Conservation (phyloP, 2,113 vertebrate species). For the Caranx melampygus region DNA sequence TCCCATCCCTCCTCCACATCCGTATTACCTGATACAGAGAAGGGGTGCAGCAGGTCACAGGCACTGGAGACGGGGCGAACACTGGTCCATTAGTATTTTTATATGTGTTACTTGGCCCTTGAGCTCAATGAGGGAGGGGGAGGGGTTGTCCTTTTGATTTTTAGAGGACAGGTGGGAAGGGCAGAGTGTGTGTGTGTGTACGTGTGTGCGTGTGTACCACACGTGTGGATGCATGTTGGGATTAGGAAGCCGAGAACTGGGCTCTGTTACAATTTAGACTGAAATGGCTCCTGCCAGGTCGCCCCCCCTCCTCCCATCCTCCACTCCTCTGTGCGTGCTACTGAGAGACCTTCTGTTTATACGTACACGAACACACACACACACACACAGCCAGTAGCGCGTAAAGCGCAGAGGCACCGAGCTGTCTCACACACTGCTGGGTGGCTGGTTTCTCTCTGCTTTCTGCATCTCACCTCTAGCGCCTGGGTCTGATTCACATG, state of each 20-base stretch:
- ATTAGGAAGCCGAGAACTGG: conserved; percentile 60
- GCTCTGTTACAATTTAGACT: conserved; percentile 63
- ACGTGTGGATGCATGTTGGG: conserved; percentile 44
- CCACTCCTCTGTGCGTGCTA: conserved; percentile 39
- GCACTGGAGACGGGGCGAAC: conserved; percentile 47
- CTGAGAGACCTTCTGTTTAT: conserved; percentile 72
- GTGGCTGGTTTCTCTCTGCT: conserved; percentile 44
- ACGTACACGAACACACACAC: conserved; percentile 18
- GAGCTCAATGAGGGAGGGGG: conserved; percentile 56
- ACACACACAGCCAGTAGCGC: conserved; percentile 45
- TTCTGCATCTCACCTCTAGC: conserved; percentile 48
- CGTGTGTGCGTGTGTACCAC: conserved; percentile 26
- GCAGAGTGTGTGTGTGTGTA: conserved; percentile 38
- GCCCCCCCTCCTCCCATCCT: conserved; percentile 23
- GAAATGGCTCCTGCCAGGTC: conserved; percentile 60
- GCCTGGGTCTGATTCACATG: conserved; percentile 59
- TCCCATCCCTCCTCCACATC: conserved; percentile 28
- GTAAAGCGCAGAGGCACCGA: conserved; percentile 64
- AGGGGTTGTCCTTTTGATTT: conserved; percentile 73
- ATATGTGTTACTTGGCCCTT: conserved; percentile 69
- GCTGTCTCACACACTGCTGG: conserved; percentile 65
- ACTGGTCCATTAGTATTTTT: conserved; percentile 67
- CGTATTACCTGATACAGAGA: conserved; percentile 69
- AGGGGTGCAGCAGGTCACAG: conserved; percentile 57
- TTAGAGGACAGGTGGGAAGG: conserved; percentile 77